phyloP scores from a whole-genome alignment of 2,888 invertebrate species.

The Tortricodes alternella region DNA sequence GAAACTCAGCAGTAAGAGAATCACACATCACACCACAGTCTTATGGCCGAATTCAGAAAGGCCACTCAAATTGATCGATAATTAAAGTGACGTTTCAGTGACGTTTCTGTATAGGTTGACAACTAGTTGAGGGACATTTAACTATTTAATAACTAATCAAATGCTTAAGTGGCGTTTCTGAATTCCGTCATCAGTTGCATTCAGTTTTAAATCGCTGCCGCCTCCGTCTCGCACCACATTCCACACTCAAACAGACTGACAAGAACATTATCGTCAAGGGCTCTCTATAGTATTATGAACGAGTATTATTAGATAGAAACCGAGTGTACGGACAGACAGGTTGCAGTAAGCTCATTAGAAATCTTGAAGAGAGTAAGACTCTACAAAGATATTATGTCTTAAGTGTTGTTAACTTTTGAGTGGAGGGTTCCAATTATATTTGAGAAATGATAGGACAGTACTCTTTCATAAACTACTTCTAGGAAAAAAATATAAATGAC shows the following conservation, averaged over 20 bases:
- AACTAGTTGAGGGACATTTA: no score
- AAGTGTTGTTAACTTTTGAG: neutral
- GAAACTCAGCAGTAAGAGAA: no score
- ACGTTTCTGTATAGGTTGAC: no score
- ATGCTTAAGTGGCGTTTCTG: no score
- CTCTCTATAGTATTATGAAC: slow-evolving; percentile 47
- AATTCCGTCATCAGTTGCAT: no score
- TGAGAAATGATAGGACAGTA: no score
- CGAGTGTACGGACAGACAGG: slow-evolving; percentile 21
- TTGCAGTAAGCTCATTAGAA: slow-evolving; percentile 25
- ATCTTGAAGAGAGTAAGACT: slow-evolving; percentile 1
- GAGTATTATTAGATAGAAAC: slow-evolving; percentile 38
- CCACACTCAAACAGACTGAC: slow-evolving; percentile 34
- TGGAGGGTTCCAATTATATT: neutral
- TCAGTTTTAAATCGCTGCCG: slow-evolving; percentile 17
- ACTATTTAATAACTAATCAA: neutral
- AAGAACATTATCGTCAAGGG: slow-evolving; percentile 44
- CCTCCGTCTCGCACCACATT: slow-evolving; percentile 34
- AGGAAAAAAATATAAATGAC: no score
- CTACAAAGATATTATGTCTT: neutral
- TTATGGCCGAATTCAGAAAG: no score
- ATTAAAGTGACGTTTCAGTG: no score
- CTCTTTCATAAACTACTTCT: no score
- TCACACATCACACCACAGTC: no score
- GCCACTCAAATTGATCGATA: no score